Evolutionary conservation across 2,888 invertebrate genomes (phyloP), one percentile per base, ranked within the genome.

Genomic region (Doris montereyensis): DNA sequence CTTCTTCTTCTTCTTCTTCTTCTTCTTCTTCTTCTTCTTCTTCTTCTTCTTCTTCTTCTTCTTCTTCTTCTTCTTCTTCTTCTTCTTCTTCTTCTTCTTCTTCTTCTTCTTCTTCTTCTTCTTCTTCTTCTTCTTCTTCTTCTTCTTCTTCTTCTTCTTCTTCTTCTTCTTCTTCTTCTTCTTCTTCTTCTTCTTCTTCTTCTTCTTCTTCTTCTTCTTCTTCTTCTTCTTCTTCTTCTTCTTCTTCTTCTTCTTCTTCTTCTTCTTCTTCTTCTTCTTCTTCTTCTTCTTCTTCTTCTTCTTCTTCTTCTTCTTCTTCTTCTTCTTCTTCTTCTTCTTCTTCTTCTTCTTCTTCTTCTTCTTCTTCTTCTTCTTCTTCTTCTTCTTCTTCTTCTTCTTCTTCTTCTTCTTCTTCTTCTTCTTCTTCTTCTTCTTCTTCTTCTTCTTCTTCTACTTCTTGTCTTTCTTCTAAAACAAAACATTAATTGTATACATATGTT

Each of bases 91-190:
- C 28, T 58, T 58, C 28, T 58, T 74, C 57, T 74, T 58, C 57
- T 74, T 58, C 57, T 74, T 58, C 57, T 74, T 58, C 57, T 74
- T 58, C 57, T 74, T 58, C 57, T 74, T 58, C 57, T 74, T 74
- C 28, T 74, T 58, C 26, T 30, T 4, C 4, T 21, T 4, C 21
- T 34, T 32, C n/a, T 4, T 58, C 57, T 24, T 0, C 41, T 28
- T 57, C 57, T 52, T 72, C 72, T 41, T 72, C 72, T 41, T 74
- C 30, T 58, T 58, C 30, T 28, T 58, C 58, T 28, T 58, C 28
- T n/a, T 74, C 30, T 28, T 74, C 28, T 28, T 74, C 28, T 28
- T 28, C 28, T 28, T 74, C 58, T 13, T 74, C 58, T 24, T 30
- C 58, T 28, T 74, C 58, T 24, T 74, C 74, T 28, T 58, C 32